A percentile compares a stretch with the other conserved stretches of the same genome.
Conservation (phyloP, 1,140 invertebrate genomes). For the Danaus plexippus region DNA sequence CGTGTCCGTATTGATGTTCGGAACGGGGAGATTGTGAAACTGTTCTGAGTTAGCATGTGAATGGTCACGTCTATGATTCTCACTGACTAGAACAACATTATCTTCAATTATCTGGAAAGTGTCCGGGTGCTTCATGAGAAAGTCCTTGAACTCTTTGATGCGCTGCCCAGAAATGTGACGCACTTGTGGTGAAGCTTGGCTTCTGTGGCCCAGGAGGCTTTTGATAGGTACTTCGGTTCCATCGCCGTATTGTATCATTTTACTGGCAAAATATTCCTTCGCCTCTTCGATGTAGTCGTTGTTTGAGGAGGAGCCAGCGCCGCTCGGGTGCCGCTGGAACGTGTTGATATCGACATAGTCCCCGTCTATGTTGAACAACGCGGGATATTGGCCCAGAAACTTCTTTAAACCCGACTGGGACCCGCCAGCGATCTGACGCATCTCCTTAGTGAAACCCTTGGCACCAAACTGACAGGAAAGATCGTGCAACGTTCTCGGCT, state of each 20-base stretch:
- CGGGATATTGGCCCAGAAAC: constrained; percentile 91
- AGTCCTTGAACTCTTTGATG: constrained; percentile 94
- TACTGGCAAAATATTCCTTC: constrained; percentile 94
- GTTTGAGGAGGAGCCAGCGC: constrained; percentile 73
- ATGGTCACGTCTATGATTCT: constrained; percentile 73
- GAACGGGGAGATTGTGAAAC: constrained; percentile 78
- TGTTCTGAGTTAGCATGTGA: constrained; percentile 73
- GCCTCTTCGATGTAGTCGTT: constrained; percentile 93
- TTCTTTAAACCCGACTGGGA: constrained; percentile 95
- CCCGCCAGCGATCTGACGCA: constrained; percentile 94
- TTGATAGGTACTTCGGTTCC: constrained; percentile 94
- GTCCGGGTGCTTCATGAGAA: constrained; percentile 87
- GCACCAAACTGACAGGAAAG: constrained; percentile 97
- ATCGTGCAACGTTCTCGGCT: constrained; percentile 94
- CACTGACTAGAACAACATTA: constrained; percentile 77
- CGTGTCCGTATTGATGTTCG: constrained; percentile 84
- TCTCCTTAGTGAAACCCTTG: constrained; percentile 96
- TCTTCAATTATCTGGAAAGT: constrained; percentile 92
- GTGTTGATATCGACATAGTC: constrained; percentile 93
- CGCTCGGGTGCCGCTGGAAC: constrained; percentile 73
- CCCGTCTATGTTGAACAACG: constrained; percentile 91
- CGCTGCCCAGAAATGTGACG: constrained; percentile 95
- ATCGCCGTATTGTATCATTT: constrained; percentile 90
- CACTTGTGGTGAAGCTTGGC: constrained; percentile 95
- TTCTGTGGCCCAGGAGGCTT: constrained; percentile 92